Conservation (phyloP, 2,888 invertebrate species). For the Clanis bilineata region DNA sequence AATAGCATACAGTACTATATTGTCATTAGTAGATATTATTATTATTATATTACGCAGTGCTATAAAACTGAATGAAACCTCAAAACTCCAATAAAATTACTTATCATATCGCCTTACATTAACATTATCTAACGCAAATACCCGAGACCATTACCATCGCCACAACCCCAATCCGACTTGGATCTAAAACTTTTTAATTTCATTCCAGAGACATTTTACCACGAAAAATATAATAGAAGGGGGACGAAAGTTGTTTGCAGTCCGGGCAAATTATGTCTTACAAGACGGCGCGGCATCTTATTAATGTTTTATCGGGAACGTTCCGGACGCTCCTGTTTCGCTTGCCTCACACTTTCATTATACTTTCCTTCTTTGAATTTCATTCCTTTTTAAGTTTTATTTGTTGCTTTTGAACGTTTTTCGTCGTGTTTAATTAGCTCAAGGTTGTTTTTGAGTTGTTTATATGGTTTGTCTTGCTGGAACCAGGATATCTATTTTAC, state of each 20-base stretch:
- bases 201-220: constrained; percentile 4
- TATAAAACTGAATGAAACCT: too few species aligned
- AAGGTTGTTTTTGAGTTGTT: not conserved
- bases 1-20: too few species aligned
- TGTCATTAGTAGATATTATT: too few species aligned
- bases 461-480: too few species aligned
- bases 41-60: too few species aligned
- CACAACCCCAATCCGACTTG: not conserved
- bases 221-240: constrained; percentile 5
- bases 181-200: constrained; percentile 9
- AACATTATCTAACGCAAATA: not conserved
- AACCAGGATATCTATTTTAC: too few species aligned
- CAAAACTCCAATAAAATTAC: too few species aligned
- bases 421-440: not conserved
- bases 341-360: not conserved
- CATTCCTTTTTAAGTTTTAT: constrained; percentile 6
- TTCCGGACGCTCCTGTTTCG: not conserved
- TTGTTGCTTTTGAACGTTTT: not conserved
- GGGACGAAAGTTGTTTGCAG: constrained; percentile 8
- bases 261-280: constrained; percentile 6
- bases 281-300: not conserved
- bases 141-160: not conserved
- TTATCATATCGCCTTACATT: not conserved
- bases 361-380: constrained; percentile 6
- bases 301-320: constrained; percentile 8